phyloP scores from a whole-genome alignment of 2,797 vertebrate genomes.

The Alfaro cultratus region DNA sequence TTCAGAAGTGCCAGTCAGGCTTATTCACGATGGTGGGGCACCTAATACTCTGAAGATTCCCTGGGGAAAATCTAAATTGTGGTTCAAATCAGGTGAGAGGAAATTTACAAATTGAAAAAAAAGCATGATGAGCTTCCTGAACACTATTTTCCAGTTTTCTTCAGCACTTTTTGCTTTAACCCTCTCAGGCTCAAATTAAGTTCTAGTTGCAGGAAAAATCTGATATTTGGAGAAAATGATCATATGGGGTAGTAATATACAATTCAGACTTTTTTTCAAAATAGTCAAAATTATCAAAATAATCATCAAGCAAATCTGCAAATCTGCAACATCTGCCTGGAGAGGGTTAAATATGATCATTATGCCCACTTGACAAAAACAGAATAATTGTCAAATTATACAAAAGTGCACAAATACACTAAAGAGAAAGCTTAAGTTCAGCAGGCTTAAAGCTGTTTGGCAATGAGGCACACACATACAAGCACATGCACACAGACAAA shows the following conservation, averaged over 20 bases:
- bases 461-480: neutral
- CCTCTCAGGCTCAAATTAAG: no score
- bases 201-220: no score
- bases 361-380: slow-evolving; percentile 56
- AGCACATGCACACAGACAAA: neutral
- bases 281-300: no score
- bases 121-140: neutral
- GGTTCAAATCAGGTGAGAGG: neutral
- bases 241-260: no score
- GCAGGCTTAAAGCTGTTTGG: slow-evolving; percentile 28
- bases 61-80: slow-evolving; percentile 48
- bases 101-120: neutral
- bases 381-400: slow-evolving; percentile 65
- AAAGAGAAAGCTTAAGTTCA: slow-evolving; percentile 40
- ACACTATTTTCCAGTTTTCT: neutral
- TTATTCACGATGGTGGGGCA: neutral
- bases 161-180: slow-evolving; percentile 20
- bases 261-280: no score
- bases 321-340: no score
- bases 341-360: slow-evolving; percentile 36
- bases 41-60: slow-evolving; percentile 49
- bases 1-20: neutral
- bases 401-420: slow-evolving; percentile 56
- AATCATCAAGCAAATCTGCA: no score
- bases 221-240: no score